Base-by-base conservation (phyloP, 2,888 invertebrate genomes). In the Ectemnius continuus region DNA sequence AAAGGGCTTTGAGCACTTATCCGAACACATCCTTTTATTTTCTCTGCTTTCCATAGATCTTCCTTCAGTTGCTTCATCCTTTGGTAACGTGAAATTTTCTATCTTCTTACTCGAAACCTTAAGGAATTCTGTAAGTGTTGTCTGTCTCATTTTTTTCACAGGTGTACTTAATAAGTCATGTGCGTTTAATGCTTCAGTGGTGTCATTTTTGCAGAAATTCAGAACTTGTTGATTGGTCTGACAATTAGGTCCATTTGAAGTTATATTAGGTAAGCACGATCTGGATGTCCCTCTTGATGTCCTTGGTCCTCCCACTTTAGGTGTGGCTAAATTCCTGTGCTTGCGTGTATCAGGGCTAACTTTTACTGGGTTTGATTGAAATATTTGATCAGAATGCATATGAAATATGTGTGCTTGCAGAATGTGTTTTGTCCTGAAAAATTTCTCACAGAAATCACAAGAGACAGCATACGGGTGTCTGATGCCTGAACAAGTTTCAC, bases 381-480 rank as follows among this genome's bases (percentile, higher is more conserved):
- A 1, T 36, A 81, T 61, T 11, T 61, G 16, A 0, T 66, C 47
- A 0, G 0, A 0, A 26, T 85, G 84, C 0, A 0, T 0, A 36
- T 85, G 85, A 48, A 74, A 77, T 6, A 85, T 16, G 45, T 85
- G 84, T 18, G 60, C 16, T 61, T 84, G 84, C 2, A 85, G 2
- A 4, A 8, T 0, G 0, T 0, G 0, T 26, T 78, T 79, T 0
- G 0, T 0, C 1, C 2, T 5, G 20, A 71, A 79, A 4, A 0
- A 1, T 6, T 56, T 28, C 0, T 16, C 26, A 26, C 84, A 85
- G 58, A 70, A 73, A 20, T 74, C 0, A 57, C 84, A 84, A 11
- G 36, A 6, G 11, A 36, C 36, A 4, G 5, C 36, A 8, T 8
- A 8, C 36, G 11, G 1, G 1, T 36, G 36, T 36, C 8, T 36